These are phyloP conservation scores for Sarcophaga carnaria DNA, from an alignment of 2,888 invertebrate species.

Conservation along the genomic window DNA sequence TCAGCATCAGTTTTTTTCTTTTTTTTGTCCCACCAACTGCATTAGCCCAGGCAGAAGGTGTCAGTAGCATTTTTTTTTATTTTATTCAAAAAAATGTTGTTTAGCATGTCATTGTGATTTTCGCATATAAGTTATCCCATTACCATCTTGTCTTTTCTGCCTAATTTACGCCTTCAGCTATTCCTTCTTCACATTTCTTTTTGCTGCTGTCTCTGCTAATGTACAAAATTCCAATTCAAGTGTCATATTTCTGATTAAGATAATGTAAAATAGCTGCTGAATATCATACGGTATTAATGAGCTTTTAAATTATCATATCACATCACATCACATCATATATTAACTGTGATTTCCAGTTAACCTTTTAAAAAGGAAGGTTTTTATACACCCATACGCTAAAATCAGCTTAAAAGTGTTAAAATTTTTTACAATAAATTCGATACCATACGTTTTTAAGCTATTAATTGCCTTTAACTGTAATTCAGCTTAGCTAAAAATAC, in stretches of 20 bases:
- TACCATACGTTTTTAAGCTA: background rate
- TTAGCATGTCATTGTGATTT: background rate
- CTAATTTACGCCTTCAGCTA: conserved; percentile 47
- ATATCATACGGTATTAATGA: background rate
- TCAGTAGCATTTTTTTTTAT: no score
- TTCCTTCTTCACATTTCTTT: background rate
- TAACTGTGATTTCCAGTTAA: background rate
- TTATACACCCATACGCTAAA: background rate
- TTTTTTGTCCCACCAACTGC: background rate
- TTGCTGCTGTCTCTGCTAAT: background rate
- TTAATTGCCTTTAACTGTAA: background rate
- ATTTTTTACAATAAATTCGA: background rate
- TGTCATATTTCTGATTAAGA: background rate
- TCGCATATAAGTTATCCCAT: background rate
- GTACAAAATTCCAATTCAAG: background rate
- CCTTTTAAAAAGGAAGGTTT: background rate
- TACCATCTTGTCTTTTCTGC: conserved; percentile 21
- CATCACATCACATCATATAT: no score
- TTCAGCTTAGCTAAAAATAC: background rate
- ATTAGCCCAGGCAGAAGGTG: background rate
- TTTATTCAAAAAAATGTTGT: no score
- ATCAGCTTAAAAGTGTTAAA: background rate
- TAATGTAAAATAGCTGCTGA: background rate
- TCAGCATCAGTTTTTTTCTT: background rate
- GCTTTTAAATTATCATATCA: background rate